phyloP scores from a whole-genome alignment of 2,113 vertebrate species.

The Ibidorhyncha struthersii region DNA sequence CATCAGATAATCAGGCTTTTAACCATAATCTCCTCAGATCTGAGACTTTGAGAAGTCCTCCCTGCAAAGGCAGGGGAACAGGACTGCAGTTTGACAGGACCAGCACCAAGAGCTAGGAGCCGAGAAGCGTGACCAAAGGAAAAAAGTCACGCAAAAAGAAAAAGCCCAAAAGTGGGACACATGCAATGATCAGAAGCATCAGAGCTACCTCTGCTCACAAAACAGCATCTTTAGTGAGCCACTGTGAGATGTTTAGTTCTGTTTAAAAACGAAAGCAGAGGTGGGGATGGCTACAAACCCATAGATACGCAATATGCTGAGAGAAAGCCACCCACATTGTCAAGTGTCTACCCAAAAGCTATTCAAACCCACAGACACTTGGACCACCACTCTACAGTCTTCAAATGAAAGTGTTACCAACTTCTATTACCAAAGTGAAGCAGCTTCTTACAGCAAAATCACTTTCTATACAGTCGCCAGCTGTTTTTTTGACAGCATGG shows the following conservation, averaged over 20 bases:
- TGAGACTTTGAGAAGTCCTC: neutral
- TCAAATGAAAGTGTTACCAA: neutral
- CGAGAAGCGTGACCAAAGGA: accelerated
- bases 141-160: neutral
- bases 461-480: neutral
- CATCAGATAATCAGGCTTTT: neutral
- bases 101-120: neutral
- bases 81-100: neutral
- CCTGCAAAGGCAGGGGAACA: neutral
- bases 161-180: neutral
- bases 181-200: neutral
- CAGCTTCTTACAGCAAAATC: neutral
- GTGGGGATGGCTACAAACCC: no score
- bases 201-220: neutral
- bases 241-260: neutral
- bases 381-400: neutral
- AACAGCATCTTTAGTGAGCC: neutral
- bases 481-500: neutral
- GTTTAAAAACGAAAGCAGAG: neutral
- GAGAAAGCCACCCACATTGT: neutral
- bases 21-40: neutral
- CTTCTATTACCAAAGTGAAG: neutral
- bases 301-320: no score
- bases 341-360: neutral
- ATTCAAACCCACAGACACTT: neutral